These are phyloP conservation scores for Rafetus swinhoei DNA, from an alignment of 2,113 vertebrate species.

Conservation along the genomic window DNA sequence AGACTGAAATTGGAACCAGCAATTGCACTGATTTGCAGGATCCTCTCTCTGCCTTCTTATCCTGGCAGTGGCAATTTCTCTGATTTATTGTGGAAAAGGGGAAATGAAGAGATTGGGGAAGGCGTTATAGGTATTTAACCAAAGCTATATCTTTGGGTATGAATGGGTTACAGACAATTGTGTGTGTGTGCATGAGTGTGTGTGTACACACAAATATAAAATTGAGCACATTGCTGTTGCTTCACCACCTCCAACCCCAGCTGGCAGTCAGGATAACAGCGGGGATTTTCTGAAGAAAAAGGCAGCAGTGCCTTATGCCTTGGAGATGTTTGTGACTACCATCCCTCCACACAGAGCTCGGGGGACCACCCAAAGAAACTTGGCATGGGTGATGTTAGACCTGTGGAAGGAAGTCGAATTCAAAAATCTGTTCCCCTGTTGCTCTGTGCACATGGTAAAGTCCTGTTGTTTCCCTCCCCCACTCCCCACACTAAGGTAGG, in stretches of 20 bases:
- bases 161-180: not conserved
- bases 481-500: not conserved
- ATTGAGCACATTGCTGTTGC: not conserved
- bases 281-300: not conserved
- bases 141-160: not conserved
- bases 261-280: not conserved
- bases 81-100: not conserved
- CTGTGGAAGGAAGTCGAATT: not conserved
- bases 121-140: not conserved
- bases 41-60: not conserved
- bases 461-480: not conserved
- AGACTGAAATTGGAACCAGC: not conserved
- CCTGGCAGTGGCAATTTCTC: not conserved
- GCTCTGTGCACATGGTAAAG: not conserved
- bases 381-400: not conserved
- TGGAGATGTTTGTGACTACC: not conserved
- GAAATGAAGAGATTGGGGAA: not conserved
- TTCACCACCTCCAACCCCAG: not conserved
- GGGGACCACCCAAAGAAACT: not conserved
- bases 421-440: not conserved
- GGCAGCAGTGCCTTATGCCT: rapidly evolving
- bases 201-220: too few relatives aligned
- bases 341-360: not conserved
- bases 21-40: not conserved
- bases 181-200: not conserved